phyloP scores from a whole-genome alignment of 2,888 invertebrate species.

The Limnephilus lunatus region DNA sequence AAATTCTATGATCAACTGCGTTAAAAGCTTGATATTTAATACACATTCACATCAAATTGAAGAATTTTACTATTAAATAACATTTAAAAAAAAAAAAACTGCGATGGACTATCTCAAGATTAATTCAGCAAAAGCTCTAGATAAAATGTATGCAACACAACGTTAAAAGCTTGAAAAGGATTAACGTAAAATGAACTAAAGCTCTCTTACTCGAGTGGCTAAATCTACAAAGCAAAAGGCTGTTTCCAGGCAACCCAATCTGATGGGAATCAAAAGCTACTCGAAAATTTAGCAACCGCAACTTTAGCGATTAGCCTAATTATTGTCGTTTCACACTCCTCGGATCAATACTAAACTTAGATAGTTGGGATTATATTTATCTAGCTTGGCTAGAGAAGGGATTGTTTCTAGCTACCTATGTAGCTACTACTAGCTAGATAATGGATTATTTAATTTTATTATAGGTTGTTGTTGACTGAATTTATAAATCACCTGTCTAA shows the following conservation, averaged over 20 bases:
- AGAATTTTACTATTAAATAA: not conserved
- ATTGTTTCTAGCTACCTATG: too few relatives aligned
- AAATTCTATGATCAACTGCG: too few relatives aligned
- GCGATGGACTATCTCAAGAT: not conserved
- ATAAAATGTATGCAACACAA: conserved; percentile 2
- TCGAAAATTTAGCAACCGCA: conserved; percentile 10
- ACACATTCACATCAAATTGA: not conserved
- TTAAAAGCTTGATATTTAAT: not conserved
- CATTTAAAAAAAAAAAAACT: not conserved
- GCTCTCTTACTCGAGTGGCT: not conserved
- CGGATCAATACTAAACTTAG: conserved; percentile 24
- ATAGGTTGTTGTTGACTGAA: too few relatives aligned
- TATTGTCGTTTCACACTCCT: not conserved
- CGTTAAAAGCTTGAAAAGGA: conserved; percentile 2
- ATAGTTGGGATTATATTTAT: not conserved
- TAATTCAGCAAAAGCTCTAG: not conserved
- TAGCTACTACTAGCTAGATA: too few relatives aligned
- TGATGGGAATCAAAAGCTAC: not conserved
- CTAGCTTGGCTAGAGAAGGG: too few relatives aligned
- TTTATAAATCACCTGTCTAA: too few relatives aligned
- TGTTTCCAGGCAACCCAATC: conserved; percentile 40
- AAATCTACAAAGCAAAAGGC: conserved; percentile 36
- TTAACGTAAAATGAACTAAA: conserved; percentile 2
- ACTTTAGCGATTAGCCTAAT: conserved; percentile 4
- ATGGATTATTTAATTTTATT: not conserved